Conservation (phyloP, 2,797 vertebrate species). For the Chrysolophus pictus region DNA sequence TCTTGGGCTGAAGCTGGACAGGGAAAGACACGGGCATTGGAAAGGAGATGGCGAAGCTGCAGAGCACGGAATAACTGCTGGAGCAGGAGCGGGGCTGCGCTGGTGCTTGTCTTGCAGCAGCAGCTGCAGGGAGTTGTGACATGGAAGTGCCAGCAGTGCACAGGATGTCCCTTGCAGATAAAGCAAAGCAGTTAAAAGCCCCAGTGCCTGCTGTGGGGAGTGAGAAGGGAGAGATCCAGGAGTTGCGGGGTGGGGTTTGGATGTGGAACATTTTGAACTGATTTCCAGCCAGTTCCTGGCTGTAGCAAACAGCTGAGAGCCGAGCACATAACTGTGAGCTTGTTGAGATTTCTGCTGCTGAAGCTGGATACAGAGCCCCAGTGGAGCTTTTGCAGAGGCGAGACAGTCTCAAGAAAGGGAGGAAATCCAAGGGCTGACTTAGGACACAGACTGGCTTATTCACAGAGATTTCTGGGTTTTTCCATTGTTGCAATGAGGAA, state of each 20-base stretch:
- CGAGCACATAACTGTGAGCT: constrained; percentile 66
- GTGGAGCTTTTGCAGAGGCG: constrained; percentile 39
- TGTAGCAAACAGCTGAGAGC: constrained; percentile 40
- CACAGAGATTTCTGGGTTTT: constrained; percentile 65
- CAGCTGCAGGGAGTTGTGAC: neutral
- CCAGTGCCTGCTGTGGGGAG: neutral
- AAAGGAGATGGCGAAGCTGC: neutral
- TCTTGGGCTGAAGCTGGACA: rapidly evolving
- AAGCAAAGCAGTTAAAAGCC: constrained; percentile 22
- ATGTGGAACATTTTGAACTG: constrained; percentile 74
- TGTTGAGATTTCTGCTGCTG: constrained; percentile 59
- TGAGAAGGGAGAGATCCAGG: neutral
- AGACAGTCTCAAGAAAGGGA: constrained; percentile 69
- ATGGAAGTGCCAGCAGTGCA: neutral
- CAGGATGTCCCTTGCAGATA: neutral
- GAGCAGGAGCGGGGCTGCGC: neutral
- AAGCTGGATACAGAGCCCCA: constrained; percentile 47
- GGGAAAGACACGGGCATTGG: neutral
- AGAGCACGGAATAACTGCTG: neutral
- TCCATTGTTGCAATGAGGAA: constrained; percentile 74
- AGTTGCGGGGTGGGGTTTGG: constrained; percentile 52
- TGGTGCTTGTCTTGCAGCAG: neutral
- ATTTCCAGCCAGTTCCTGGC: constrained; percentile 72
- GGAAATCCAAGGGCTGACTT: constrained; percentile 73
- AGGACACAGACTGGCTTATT: constrained; percentile 69